Base-by-base conservation (phyloP, 2,113 vertebrate genomes). In the Amphiprion ocellaris region DNA sequence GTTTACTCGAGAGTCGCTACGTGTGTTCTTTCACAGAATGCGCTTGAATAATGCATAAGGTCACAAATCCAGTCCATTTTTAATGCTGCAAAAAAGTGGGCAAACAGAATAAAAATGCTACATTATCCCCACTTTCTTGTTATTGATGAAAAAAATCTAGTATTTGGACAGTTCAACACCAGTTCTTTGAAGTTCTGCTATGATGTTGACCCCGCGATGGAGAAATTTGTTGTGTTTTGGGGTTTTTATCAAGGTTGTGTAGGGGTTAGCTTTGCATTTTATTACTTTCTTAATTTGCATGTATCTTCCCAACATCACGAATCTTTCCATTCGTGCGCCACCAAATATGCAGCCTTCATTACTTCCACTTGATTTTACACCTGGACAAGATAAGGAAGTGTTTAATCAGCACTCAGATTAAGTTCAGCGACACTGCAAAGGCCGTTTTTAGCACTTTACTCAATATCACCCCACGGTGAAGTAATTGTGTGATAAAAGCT, bases 11-110 rank as follows among this genome's bases (percentile, higher is more conserved):
- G 61, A 74, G 64, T 74, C 81, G 37, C 44, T 55, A 67, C 46
- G 60, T 67, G 73, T 72, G 59, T 70, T 82, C 37, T 67, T 30
- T 61, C 21, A 9, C 47, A n/a, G 69, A 69, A 71, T 61, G 30
- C 33, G 37, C 26, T 59, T 84, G 63, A 88, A 89, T 86, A 75
- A 80, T 30, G 30, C 73, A 87, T 77, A 9, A 84, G 44, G 69
- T 80, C 63, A 52, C 68, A 68, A 67, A 78, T 82, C 37, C 6
- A 52, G 62, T 65, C 44, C 52, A 55, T 82, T 78, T 79, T 71
- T 53, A 68, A 87, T 73, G 75, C 69, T 10, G 14, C 56, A 76
- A 77, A 85, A 80, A 74, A 30, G 41, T 12, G 19, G 61, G 19
- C 49, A 74, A 23, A 26, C 26, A 39, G 44, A 63, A 66, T 55